Conservation (phyloP, 1,140 invertebrate species). For the Drosophila paulistorum region DNA sequence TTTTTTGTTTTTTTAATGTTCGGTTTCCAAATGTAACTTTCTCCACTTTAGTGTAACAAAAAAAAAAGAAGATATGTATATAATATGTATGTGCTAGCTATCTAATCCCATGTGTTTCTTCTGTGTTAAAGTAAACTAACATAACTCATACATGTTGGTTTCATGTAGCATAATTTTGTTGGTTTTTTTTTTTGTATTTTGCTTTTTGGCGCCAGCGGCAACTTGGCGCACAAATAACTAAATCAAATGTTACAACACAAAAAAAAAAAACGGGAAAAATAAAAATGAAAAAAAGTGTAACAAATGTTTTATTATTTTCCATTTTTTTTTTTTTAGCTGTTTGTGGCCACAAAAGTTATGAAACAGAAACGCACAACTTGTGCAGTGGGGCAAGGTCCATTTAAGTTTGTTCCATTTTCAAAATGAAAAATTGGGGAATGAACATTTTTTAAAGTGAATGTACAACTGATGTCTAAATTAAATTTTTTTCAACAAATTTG, state of each 20-base stretch:
- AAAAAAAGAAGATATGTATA: not conserved
- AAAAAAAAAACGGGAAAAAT: constrained; percentile 17
- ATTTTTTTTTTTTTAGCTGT: constrained; percentile 20
- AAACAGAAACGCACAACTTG: constrained; percentile 29
- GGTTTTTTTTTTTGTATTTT: constrained; percentile 32
- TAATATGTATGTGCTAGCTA: not conserved
- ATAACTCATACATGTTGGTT: constrained; percentile 48
- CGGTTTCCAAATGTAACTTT: not conserved
- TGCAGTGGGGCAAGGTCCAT: not conserved
- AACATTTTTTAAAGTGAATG: too few relatives aligned
- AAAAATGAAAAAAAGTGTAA: constrained; percentile 24
- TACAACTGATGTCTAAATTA: too few relatives aligned
- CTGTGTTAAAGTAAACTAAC: constrained; percentile 39
- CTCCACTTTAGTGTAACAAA: not conserved
- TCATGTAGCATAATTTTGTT: constrained; percentile 33
- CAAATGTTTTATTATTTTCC: constrained; percentile 31
- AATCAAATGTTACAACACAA: constrained; percentile 27
- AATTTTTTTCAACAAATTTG: too few relatives aligned
- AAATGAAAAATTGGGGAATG: too few relatives aligned
- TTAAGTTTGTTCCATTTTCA: too few relatives aligned
- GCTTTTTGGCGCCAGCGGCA: constrained; percentile 38
- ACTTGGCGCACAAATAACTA: constrained; percentile 51
- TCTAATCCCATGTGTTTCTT: constrained; percentile 40
- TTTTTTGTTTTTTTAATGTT: too few relatives aligned
- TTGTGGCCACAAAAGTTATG: constrained; percentile 55